Conservation (phyloP, 2,888 invertebrate species). For the Drosophila cyrtoloma region DNA sequence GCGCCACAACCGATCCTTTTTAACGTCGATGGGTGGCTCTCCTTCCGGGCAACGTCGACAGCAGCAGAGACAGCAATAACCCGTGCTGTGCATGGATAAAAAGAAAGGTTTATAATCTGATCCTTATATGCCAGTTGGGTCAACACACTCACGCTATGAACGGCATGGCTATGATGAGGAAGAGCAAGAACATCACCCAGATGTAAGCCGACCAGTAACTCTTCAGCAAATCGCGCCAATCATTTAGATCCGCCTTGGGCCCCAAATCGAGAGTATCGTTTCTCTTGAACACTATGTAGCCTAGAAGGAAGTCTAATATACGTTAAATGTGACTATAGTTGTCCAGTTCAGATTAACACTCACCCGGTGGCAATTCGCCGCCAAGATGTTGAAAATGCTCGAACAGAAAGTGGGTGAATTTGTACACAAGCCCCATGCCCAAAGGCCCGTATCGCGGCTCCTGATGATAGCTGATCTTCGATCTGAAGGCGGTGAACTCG, state of each 20-base stretch:
- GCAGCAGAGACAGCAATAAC: slow-evolving; percentile 91
- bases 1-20: slow-evolving; percentile 92
- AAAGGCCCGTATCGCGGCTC: background rate
- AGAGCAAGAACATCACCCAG: slow-evolving; percentile 87
- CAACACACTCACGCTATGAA: slow-evolving; percentile 88
- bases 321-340: background rate
- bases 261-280: slow-evolving; percentile 70
- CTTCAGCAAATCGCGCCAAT: slow-evolving; percentile 86
- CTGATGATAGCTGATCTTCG: background rate
- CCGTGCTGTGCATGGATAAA: slow-evolving; percentile 61
- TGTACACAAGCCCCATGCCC: background rate
- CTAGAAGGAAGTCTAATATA: slow-evolving; percentile 42
- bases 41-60: slow-evolving; percentile 90
- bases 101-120: background rate
- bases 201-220: slow-evolving; percentile 87
- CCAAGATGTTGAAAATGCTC: background rate
- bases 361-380: background rate
- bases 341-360: background rate
- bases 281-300: slow-evolving; percentile 80
- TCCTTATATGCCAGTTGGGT: background rate
- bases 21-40: slow-evolving; percentile 93
- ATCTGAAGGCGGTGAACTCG: background rate
- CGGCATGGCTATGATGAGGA: slow-evolving; percentile 92
- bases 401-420: background rate
- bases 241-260: slow-evolving; percentile 82